Conservation (phyloP, 2,888 invertebrate species). For the Troilus luridus region DNA sequence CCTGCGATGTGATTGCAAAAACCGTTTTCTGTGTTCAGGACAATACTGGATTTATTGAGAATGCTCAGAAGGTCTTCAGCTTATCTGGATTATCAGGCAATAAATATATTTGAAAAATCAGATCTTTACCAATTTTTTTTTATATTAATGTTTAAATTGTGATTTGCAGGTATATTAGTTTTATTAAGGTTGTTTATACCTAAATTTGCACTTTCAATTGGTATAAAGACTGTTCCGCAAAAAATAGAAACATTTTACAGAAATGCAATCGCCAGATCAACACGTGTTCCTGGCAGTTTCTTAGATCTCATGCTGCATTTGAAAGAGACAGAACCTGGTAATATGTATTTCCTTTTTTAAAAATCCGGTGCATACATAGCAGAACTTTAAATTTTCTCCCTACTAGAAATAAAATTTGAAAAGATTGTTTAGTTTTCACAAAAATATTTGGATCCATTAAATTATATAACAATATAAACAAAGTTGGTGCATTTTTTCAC, state of each 20-base stretch:
- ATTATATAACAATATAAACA: no score
- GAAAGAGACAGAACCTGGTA: constrained; percentile 48
- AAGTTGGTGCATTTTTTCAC: no score
- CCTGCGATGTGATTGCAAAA: constrained; percentile 42
- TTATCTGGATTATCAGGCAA: constrained; percentile 25
- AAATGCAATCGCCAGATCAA: constrained; percentile 1
- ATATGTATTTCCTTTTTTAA: not conserved
- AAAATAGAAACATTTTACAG: constrained; percentile 45
- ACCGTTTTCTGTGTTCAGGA: constrained; percentile 37
- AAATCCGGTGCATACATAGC: not conserved
- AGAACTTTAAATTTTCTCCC: no score
- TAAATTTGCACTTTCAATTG: not conserved
- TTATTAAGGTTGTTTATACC: constrained; percentile 39
- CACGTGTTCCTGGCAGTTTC: constrained; percentile 45
- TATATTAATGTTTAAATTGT: not conserved
- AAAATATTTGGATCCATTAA: no score
- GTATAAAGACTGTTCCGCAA: constrained; percentile 36
- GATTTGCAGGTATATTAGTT: constrained; percentile 14
- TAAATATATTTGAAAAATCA: not conserved
- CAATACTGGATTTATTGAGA: constrained; percentile 45
- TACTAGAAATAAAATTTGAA: no score
- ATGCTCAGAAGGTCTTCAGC: not conserved
- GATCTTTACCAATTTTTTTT: not conserved
- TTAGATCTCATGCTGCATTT: constrained; percentile 34
- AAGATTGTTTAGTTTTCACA: no score